Percentiles rank a stretch among this genome's conserved stretches.
phyloP scores from a whole-genome alignment of 2,797 vertebrate species.

The Manis crassicaudata region DNA sequence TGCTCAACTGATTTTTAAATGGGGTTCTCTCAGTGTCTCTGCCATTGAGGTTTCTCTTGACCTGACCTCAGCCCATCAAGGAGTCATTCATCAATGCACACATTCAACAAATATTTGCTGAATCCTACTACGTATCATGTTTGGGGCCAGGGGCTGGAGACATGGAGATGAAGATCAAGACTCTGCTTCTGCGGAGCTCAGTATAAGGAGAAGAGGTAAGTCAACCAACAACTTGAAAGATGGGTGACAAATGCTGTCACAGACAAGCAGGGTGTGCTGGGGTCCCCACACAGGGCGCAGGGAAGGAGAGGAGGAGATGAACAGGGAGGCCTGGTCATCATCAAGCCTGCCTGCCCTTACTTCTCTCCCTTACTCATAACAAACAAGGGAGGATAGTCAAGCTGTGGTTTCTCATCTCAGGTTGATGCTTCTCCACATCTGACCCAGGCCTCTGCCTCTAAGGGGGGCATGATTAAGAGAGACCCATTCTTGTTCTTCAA shows the following conservation, averaged over 20 bases:
- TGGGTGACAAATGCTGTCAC: not conserved
- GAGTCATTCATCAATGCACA: not conserved
- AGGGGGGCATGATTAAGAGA: not conserved
- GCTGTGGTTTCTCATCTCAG: not conserved
- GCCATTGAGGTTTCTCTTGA: not conserved
- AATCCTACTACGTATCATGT: not conserved
- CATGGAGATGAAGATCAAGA: not conserved
- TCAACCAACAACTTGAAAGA: not conserved
- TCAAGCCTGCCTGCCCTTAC: not conserved
- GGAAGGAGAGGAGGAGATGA: not conserved
- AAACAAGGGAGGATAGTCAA: not conserved
- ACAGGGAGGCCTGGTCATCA: not conserved
- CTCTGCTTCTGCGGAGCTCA: not conserved
- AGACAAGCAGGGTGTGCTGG: not conserved
- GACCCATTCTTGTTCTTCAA: not conserved
- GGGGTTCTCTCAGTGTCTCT: conserved; percentile 20
- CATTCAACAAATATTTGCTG: not conserved
- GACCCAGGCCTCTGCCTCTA: not conserved
- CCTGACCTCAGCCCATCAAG: not conserved
- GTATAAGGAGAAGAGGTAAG: not conserved
- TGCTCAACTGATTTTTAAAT: not conserved
- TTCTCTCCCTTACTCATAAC: not conserved
- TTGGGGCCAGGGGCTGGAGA: not conserved
- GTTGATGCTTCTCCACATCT: not conserved
- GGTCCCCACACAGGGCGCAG: not conserved